phyloP scores from a whole-genome alignment of 2,797 vertebrate species.

The Artibeus jamaicensis region DNA sequence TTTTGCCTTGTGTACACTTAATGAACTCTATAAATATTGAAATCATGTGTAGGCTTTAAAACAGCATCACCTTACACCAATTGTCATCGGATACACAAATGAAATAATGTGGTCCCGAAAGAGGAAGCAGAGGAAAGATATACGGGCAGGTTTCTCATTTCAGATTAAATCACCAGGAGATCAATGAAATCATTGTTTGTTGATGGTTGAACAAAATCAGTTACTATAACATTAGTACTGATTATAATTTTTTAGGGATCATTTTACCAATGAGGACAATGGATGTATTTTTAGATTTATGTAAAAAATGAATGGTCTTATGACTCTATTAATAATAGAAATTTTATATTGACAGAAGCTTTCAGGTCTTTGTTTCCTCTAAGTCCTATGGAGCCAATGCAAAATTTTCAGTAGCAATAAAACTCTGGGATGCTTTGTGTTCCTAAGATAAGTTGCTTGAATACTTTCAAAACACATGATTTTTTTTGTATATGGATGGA shows the following conservation, averaged over 20 bases:
- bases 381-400: not conserved
- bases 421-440: not conserved
- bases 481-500: not conserved
- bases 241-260: not conserved
- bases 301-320: not conserved
- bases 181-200: slow-evolving; percentile 12
- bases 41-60: not conserved
- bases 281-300: slow-evolving; percentile 18
- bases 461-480: not conserved
- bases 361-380: not conserved
- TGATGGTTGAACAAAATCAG: not conserved
- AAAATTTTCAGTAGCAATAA: slow-evolving; percentile 12
- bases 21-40: not conserved
- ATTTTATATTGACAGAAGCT: not conserved
- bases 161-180: not conserved
- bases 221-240: not conserved
- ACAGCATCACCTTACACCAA: not conserved
- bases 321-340: not conserved
- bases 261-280: not conserved
- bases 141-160: not conserved
- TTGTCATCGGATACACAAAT: not conserved
- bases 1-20: not conserved
- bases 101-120: not conserved
- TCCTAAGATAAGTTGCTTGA: not conserved
- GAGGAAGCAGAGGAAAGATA: not conserved